Evolutionary conservation across 2,888 invertebrate genomes (phyloP).

Genomic region (Heliconius ethilla): DNA sequence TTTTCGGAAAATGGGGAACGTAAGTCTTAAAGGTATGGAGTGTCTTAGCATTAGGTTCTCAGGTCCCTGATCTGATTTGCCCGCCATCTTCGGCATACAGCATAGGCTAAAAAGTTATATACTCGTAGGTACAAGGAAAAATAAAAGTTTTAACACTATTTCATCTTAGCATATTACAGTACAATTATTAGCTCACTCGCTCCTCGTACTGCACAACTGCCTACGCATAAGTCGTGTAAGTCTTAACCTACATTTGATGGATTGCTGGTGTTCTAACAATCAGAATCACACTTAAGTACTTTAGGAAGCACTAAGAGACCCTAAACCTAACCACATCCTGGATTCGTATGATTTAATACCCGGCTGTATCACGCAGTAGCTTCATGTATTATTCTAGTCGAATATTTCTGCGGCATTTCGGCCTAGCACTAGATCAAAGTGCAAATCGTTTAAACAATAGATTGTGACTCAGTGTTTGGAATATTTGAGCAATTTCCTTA

Average conservation of each 20-base stretch:
- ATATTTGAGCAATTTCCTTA: constrained; percentile 32
- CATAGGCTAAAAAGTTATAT: too few species aligned
- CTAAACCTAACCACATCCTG: constrained; percentile 33
- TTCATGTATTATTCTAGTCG: constrained; percentile 38
- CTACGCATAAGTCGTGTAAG: not conserved
- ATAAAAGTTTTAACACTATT: too few species aligned
- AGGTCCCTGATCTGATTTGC: too few species aligned
- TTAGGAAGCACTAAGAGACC: not conserved
- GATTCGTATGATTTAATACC: constrained; percentile 30
- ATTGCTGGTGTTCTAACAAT: constrained; percentile 18
- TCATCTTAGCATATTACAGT: too few species aligned
- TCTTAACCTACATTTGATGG: not conserved
- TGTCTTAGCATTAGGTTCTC: too few species aligned
- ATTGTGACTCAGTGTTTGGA: constrained; percentile 28
- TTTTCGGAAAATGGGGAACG: too few species aligned
- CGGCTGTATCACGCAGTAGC: constrained; percentile 14
- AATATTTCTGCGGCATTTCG: constrained; percentile 27
- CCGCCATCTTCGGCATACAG: too few species aligned
- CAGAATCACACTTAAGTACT: not conserved
- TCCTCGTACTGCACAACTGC: not conserved
- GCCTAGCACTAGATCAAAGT: constrained; percentile 25
- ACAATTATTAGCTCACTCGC: not conserved
- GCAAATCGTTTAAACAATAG: constrained; percentile 28
- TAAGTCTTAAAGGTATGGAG: too few species aligned
- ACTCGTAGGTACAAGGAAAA: too few species aligned